Percentiles rank a stretch among this genome's conserved stretches.
Conservation (phyloP, 2,888 invertebrate genomes). For the Scaptomyza cyrtandrae region DNA sequence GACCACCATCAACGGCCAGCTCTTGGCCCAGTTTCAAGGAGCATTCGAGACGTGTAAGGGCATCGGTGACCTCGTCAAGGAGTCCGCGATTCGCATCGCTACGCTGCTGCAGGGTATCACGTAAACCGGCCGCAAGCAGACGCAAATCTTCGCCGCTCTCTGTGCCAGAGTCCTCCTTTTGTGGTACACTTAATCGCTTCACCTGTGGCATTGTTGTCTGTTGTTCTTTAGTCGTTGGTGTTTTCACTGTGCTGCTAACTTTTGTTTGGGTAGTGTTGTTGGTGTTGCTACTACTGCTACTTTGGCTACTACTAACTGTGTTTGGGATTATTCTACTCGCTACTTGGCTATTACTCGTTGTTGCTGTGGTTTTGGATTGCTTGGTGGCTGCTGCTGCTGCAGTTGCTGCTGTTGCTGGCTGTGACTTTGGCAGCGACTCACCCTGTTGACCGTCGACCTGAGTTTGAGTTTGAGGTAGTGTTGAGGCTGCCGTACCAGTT, state of each 20-base stretch:
- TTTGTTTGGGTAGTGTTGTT: slow-evolving; percentile 13
- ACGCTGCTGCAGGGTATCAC: slow-evolving; percentile 86
- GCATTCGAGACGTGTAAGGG: slow-evolving; percentile 90
- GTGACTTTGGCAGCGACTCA: slow-evolving; percentile 88
- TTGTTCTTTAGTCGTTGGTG: slow-evolving; percentile 29
- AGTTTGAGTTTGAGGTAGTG: slow-evolving; percentile 40
- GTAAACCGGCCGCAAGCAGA: slow-evolving; percentile 85
- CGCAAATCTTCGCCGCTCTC: slow-evolving; percentile 90
- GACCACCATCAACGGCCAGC: slow-evolving; percentile 85
- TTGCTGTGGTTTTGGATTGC: slow-evolving; percentile 18
- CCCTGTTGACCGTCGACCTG: slow-evolving; percentile 85
- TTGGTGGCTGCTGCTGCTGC: slow-evolving; percentile 22
- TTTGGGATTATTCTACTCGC: slow-evolving; percentile 41
- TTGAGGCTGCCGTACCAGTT: slow-evolving; percentile 16
- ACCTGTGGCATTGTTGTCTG: slow-evolving; percentile 45
- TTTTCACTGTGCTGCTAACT: neutral
- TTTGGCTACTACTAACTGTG: slow-evolving; percentile 50
- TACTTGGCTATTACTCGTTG: slow-evolving; percentile 51
- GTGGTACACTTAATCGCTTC: slow-evolving; percentile 81
- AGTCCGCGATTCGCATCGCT: slow-evolving; percentile 86
- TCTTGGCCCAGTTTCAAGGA: slow-evolving; percentile 88
- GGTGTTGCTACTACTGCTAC: slow-evolving; percentile 59
- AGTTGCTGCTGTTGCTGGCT: slow-evolving; percentile 29
- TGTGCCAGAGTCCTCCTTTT: slow-evolving; percentile 88
- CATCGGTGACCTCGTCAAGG: slow-evolving; percentile 90